Base-by-base conservation (phyloP, 2,113 vertebrate genomes). In the Labeo catla region DNA sequence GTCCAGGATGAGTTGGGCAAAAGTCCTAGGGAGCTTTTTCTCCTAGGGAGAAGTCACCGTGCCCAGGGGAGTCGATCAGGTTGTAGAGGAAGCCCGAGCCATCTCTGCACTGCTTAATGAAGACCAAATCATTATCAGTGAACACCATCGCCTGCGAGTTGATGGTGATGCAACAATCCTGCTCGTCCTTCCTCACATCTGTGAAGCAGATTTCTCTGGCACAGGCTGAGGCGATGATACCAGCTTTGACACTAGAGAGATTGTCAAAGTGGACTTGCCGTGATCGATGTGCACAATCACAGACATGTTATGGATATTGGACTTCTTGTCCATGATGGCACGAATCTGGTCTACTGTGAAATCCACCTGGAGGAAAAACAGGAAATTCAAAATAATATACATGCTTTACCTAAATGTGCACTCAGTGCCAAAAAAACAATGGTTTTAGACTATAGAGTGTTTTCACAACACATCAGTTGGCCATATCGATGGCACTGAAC, bases 221-320 rank as follows among this genome's bases (percentile, higher is more conserved):
- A 0, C 97, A 95, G 1, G 96, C 91, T 0, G 96, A 97, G 8
- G 98, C 98, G 0, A 99, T 99, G 93, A 99, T 99, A 0, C 98
- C 98, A 2, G 98, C 98, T 95, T 99, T n/a, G 97, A 99, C 76
- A 99, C 97, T 91, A 99, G 92, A 0, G 97, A 99, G 91, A 99
- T 97, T 0, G 98, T 99, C 91, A 99, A 85, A 1, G 97, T 99
- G 81, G 98, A 99, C 85, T 99, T 99, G 86, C 97, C 98, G 0
- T 99, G 98, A 89, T 99, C 98, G 8, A 99, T 98, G 0, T 99
- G 98, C 13, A 97, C 98, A 11, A 99, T 99, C 92, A 99, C 98
- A 0, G 98, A 99, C 98, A 99, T 99, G 95, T 99, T 99, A 76
- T 97, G 95, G 93, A 99, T 99, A 92, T 99, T 99, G 92, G 97